Base-by-base conservation (phyloP, 2,113 vertebrate species). In the Salvelinus alpinus region DNA sequence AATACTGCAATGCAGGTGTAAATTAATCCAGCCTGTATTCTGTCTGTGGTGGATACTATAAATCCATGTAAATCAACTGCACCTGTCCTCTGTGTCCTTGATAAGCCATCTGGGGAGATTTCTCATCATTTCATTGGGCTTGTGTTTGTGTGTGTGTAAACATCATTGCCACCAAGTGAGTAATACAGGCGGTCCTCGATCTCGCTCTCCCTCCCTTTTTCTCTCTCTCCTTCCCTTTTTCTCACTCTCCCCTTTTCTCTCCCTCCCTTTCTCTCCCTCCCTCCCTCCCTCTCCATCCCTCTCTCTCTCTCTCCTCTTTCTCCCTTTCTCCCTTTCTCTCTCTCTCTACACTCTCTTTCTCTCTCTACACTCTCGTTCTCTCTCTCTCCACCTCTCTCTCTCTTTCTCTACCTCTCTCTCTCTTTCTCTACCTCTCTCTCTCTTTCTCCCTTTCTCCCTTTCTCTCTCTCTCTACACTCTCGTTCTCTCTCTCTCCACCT, bases 101-200 rank as follows among this genome's bases (percentile, higher is more conserved):
- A 87, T 86, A 72, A 83, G 82, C 65, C 76, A 68, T 22, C 22
- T 22, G 74, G 75, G 72, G 73, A 64, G n/a, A 64, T 64, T 64
- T 64, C 65, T 82, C 77, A 80, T 88, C 73, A 73, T 80, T 80
- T 77, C 64, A 60, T 78, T 34, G 82, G 71, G 8, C 48, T 8
- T 76, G 31, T 76, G 78, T 83, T 84, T 88, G 83, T 84, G 51
- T 83, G 62, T 67, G 44, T 87, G 72, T 31, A 65, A 81, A 87
- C 75, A 47, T 48, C 73, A 79, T 78, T 73, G 73, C 78, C 29
- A 72, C 44, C 67, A 73, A 82, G 48, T 51, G 38, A 2, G 8
- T 38, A 38, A 38, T 38, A 38, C 57, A 60, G 57, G n/a, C 4
- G 16, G 20, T 4, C 14, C 48, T 51, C 14, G 3, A 14, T 51